A percentile compares a stretch with the other conserved stretches of the same genome.
Conservation (phyloP, 2,113 vertebrate species). For the Gavia stellata region DNA sequence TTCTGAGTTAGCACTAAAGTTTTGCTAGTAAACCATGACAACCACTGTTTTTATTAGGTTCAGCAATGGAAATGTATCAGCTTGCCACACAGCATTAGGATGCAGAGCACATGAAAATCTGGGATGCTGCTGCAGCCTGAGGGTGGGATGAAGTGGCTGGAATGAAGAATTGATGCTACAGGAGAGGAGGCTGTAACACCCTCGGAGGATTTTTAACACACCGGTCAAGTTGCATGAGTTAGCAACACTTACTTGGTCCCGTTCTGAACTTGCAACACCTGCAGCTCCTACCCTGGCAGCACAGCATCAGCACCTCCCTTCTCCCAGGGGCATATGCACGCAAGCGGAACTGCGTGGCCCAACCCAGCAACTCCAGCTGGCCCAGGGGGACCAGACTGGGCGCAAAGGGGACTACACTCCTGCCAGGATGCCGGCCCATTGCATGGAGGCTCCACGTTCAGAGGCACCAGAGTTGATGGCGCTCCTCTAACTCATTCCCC, state of each 20-base stretch:
- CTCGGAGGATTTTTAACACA: neutral
- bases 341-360: neutral
- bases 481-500: neutral
- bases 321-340: accelerated
- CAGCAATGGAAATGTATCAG: neutral
- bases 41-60: neutral
- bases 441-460: accelerated
- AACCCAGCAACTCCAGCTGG: neutral
- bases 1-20: constrained; percentile 17
- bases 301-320: neutral
- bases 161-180: neutral
- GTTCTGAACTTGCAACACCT: neutral
- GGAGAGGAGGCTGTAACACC: neutral
- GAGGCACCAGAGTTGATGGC: neutral
- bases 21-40: constrained; percentile 20
- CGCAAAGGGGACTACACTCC: neutral
- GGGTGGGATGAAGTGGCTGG: neutral
- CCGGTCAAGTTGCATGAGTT: neutral
- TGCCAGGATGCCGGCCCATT: neutral
- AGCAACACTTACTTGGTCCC: neutral
- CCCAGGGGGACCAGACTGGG: neutral
- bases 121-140: neutral
- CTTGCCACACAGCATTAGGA: neutral
- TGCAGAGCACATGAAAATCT: neutral
- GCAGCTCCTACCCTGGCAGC: accelerated